phyloP scores from a whole-genome alignment of 2,797 vertebrate species.

The Todus mexicanus region DNA sequence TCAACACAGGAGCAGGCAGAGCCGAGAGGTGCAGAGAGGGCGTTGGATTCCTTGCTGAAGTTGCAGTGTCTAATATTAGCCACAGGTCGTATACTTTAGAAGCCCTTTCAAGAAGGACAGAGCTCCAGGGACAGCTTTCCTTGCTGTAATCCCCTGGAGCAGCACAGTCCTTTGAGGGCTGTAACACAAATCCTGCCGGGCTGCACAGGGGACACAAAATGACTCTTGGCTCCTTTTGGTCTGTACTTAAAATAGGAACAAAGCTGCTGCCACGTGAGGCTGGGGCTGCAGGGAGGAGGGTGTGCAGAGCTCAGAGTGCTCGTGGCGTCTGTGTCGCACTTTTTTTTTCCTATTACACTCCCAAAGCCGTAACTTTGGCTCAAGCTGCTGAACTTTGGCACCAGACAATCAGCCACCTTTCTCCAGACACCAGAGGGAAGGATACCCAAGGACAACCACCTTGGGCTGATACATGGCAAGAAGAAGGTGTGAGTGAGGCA shows the following conservation, averaged over 20 bases:
- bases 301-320: accelerated
- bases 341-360: background rate
- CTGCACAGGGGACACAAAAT: background rate
- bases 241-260: conserved; percentile 1
- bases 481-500: background rate
- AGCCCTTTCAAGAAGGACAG: conserved; percentile 1
- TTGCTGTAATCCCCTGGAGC: background rate
- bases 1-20: background rate
- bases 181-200: background rate
- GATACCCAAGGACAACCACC: background rate
- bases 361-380: background rate
- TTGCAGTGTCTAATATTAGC: conserved; percentile 20
- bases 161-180: background rate
- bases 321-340: background rate
- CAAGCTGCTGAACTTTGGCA: background rate
- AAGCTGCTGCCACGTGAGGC: background rate
- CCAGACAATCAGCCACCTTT: background rate
- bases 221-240: background rate
- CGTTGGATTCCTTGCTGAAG: background rate
- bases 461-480: accelerated
- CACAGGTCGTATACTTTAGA: background rate
- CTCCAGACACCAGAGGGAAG: background rate
- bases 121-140: background rate
- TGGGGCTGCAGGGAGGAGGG: background rate
- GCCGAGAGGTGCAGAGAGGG: background rate